Base-by-base conservation (phyloP, 2,797 vertebrate species). In the Gadopsis bispinosus region DNA sequence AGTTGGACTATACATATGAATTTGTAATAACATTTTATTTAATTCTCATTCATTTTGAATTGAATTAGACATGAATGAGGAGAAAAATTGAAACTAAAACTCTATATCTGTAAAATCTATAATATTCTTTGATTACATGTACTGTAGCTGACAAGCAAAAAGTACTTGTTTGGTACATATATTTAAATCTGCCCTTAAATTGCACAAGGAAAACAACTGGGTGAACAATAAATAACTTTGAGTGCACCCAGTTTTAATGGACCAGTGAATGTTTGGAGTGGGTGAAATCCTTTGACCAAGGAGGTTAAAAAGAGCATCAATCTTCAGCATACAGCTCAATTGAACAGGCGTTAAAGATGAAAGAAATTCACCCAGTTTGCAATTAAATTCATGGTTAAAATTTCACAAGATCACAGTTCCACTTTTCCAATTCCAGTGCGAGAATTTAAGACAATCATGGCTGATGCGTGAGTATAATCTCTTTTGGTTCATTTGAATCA, bases 391-490 rank as follows among this genome's bases (percentile, higher is more conserved):
- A 48, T 17, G 2, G 26, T 26, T 26, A 26, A n/a, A 4, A 41
- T 35, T 47, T 66, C 2, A 11, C 4, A 55, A 35, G 22, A 71
- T 45, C 5, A 39, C 8, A 16, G 5, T 22, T 35, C 64, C 33
- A 7, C 5, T 79, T 81, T 69, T 61, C 26, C 3, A 35, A n/a
- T 79, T 76, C 11, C 61, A 91, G 70, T n/a, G 35, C 2, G 0
- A 17, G 55, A 53, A 33, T 78, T 62, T 13, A 63, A 75, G 22
- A 54, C 69, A 81, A 74, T 22, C 83, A 94, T 94, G 91, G 79
- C 88, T 62, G 93, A 94, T 0, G 70, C 48, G 92, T 94, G 85
- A 93, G 91, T 94, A 82, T 78, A 22, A 22, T 64, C 31, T 16
- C 11, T 63, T 78, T 56, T 67, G 13, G 1, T 61, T 68, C 48